phyloP scores from a whole-genome alignment of 64 coral and sea anemone genomes.

The Porites lutea region DNA sequence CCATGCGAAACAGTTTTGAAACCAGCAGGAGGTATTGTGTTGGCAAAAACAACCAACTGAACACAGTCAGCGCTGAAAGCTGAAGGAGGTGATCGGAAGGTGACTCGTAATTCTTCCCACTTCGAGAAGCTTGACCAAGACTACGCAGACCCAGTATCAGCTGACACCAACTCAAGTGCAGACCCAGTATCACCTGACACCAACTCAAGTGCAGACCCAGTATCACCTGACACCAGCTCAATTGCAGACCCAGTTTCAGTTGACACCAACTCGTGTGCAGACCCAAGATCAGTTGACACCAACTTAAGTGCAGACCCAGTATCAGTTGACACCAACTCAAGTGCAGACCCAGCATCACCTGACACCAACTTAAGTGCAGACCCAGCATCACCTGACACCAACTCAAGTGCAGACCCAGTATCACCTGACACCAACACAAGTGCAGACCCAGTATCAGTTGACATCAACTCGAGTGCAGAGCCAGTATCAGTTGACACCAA shows the following conservation, averaged over 20 bases:
- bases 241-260: neutral
- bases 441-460: neutral
- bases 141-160: neutral
- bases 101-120: neutral
- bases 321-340: neutral
- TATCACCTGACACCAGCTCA: neutral
- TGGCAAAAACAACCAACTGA: neutral
- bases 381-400: too few relatives aligned
- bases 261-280: neutral
- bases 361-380: neutral
- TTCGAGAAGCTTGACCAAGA: neutral
- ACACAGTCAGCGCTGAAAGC: neutral
- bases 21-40: neutral
- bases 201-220: neutral
- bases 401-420: too few relatives aligned
- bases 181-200: neutral
- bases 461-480: neutral
- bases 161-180: neutral
- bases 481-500: neutral
- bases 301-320: neutral
- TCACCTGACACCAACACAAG: neutral
- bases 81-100: neutral
- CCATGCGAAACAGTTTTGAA: neutral
- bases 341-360: neutral
- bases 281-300: neutral